Percentiles rank a stretch among this genome's conserved stretches.
These are phyloP conservation scores for Hesperophylax magnus DNA, from an alignment of 1,140 invertebrate species.

Conservation along the genomic window DNA sequence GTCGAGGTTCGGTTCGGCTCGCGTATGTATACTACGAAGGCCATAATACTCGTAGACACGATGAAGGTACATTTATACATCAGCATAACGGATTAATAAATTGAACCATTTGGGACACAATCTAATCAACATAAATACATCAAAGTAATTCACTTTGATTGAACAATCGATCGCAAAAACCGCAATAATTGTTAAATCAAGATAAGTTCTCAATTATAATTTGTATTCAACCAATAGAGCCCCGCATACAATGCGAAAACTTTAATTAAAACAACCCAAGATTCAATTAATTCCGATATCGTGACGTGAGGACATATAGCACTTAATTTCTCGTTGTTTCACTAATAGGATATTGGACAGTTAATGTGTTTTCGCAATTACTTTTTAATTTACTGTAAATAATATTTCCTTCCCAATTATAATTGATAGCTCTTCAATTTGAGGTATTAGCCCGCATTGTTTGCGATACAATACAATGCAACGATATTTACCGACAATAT, in stretches of 20 bases:
- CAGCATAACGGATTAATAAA: neutral
- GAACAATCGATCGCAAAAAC: neutral
- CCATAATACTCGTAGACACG: no score
- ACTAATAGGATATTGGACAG: neutral
- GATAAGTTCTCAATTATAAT: neutral
- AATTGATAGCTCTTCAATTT: slow-evolving; percentile 16
- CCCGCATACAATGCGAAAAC: slow-evolving; percentile 12
- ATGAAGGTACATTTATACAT: no score
- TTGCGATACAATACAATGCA: no score
- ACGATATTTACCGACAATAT: no score
- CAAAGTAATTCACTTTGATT: neutral
- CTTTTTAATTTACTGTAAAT: neutral
- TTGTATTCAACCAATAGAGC: neutral
- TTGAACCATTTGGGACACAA: slow-evolving; percentile 1
- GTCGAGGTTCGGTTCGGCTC: no score
- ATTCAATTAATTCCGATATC: slow-evolving; percentile 17
- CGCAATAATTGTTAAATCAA: neutral
- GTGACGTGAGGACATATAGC: neutral
- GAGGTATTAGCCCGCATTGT: neutral
- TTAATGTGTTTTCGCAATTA: slow-evolving; percentile 5
- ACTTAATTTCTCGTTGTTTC: neutral
- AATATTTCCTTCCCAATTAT: neutral
- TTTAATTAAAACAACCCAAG: slow-evolving; percentile 18
- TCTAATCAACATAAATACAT: slow-evolving; percentile 17
- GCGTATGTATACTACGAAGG: no score